A percentile compares a stretch with the other conserved stretches of the same genome.
These are phyloP conservation scores for Melanostoma scalare DNA, from an alignment of 2,888 invertebrate genomes.

Conservation along the genomic window DNA sequence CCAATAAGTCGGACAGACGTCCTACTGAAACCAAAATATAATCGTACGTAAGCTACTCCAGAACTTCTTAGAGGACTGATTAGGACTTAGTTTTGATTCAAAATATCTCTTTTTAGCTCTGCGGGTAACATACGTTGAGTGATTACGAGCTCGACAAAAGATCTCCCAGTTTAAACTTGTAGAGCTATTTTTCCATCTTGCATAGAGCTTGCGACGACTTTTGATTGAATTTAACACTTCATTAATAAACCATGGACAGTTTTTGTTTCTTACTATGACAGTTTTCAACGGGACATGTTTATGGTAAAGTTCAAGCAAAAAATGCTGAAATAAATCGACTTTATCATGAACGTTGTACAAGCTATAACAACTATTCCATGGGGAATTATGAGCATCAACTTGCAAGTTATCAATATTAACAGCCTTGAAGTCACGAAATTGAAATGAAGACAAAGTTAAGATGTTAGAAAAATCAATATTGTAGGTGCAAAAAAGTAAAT, in stretches of 20 bases:
- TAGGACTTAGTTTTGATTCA: not conserved
- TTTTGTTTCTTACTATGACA: not conserved
- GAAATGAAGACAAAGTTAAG: not conserved
- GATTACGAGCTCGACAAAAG: conserved; percentile 1
- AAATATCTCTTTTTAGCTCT: conserved; percentile 10
- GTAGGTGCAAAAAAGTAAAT: conserved; percentile 10
- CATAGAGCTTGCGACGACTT: not conserved
- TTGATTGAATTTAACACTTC: conserved; percentile 13
- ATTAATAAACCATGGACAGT: conserved; percentile 8
- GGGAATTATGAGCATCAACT: not conserved
- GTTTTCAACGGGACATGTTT: not conserved
- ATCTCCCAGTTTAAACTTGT: not conserved
- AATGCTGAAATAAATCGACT: not conserved
- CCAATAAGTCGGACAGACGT: not conserved
- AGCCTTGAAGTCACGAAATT: not conserved
- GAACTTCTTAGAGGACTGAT: not conserved
- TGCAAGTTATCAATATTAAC: not conserved
- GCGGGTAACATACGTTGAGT: conserved; percentile 1
- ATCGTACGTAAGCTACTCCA: conserved; percentile 4
- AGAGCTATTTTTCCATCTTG: not conserved
- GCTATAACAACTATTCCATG: not conserved
- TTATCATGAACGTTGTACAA: not conserved
- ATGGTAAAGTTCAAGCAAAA: not conserved
- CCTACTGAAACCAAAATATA: conserved; percentile 17
- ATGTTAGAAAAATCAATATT: conserved; percentile 17